Evolutionary conservation across 1,140 invertebrate species (phyloP), one percentile per base, ranked within the genome.

Genomic region (Psix sp.): DNA sequence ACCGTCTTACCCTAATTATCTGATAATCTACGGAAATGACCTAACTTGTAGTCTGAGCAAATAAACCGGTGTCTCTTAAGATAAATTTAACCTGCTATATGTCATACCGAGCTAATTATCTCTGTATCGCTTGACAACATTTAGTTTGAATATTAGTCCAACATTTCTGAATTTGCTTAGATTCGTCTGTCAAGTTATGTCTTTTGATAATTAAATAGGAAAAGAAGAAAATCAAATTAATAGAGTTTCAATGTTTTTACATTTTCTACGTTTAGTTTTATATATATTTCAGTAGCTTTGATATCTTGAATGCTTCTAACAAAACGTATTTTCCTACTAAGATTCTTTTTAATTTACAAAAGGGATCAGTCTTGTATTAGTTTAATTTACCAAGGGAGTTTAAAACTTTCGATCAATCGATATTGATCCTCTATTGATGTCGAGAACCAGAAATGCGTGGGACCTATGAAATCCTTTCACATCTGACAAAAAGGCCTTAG

Each of bases 1-100:
- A 82, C 82, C 82, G 81, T 84, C 82, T 84, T 84, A 84, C 74
- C 80, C 80, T 81, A 83, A 83, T 83, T 84, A 82, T 74, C 80
- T 82, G 81, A 82, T 83, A 81, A 84, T 83, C 74, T 75, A 75
- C 80, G 76, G 73, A 79, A 80, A 82, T 83, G 66, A 81, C 77
- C 80, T 77, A 83, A 83, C 80, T 80, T 83, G 70, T 73, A 73
- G 66, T 73, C 56, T 66, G 54, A 36, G 60, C 56, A 66, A 73
- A 73, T 56, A 66, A 66, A 54, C 52, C 62, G 36, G 54, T 43
- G 56, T 73, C 56, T 57, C 59, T 17, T 33, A 63, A 65, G 59
- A 59, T 52, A 57, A 63, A 72, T 72, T 57, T 72, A 35, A 51
- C 43, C 38, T 1, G 14, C 18, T 10, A 18, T 26, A 57, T 38